Percentiles rank a stretch among this genome's conserved stretches.
These are phyloP conservation scores for Eurystomus glaucurus DNA, from an alignment of 2,797 vertebrate genomes.

Conservation along the genomic window DNA sequence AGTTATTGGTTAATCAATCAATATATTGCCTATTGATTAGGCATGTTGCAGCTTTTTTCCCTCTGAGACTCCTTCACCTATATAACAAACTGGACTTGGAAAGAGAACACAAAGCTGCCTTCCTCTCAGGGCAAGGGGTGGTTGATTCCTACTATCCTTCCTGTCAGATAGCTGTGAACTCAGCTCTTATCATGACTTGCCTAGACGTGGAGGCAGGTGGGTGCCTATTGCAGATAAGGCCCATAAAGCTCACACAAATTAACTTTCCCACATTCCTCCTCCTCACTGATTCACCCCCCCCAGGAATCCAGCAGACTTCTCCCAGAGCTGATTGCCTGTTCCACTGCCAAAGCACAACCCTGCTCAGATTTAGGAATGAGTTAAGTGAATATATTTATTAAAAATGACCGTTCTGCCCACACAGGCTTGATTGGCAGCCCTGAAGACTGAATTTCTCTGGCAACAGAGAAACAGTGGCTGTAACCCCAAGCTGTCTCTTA, in stretches of 20 bases:
- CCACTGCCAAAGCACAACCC: constrained; percentile 28
- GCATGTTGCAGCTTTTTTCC: background rate
- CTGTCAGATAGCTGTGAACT: background rate
- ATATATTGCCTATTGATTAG: background rate
- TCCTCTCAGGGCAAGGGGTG: background rate
- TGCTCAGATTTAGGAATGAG: constrained; percentile 13
- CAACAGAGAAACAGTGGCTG: background rate
- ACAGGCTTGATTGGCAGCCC: constrained; percentile 7
- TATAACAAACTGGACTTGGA: background rate
- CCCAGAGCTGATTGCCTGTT: background rate
- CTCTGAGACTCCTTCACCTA: background rate
- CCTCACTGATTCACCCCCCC: background rate
- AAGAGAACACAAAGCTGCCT: background rate
- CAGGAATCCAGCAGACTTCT: constrained; percentile 22
- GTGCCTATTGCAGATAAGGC: constrained; percentile 11
- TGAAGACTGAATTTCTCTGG: background rate
- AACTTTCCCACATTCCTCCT: constrained; percentile 28
- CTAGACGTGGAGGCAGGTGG: background rate
- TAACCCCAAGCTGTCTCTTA: background rate
- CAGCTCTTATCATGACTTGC: background rate
- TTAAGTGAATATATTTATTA: constrained; percentile 12
- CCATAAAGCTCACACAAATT: constrained; percentile 2
- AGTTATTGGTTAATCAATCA: background rate
- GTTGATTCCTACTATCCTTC: background rate
- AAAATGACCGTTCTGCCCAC: background rate